Base-by-base conservation (phyloP, 2,113 vertebrate genomes). In the Leuciscus idus region DNA sequence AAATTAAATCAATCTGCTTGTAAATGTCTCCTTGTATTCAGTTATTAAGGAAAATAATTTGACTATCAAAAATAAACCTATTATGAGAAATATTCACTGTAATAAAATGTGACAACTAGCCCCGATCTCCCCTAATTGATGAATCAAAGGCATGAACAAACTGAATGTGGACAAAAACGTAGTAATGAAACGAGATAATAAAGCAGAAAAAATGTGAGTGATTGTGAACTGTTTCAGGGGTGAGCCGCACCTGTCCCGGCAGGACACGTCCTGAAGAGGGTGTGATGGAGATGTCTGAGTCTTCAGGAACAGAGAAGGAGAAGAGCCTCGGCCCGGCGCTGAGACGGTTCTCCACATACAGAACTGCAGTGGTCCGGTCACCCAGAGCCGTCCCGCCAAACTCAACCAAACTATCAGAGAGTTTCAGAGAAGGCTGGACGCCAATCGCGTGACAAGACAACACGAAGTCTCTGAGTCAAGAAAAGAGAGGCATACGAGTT, bases 321-420 rank as follows among this genome's bases (percentile, higher is more conserved):
- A 99, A 99, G 2, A 95, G 93, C 0, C 17, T 26, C 48, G 12
- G 46, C 23, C 43, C n/a, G 17, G 36, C 6, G 6, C 46, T 28
- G n/a, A 50, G 28, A 17, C 30, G 70, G 88, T 96, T 95, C 70
- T 91, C 75, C 87, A 99, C 94, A 2, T 95, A 91, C 36, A 98
- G 82, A 0, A 92, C 77, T 48, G 95, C 95, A 2, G 93, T 92
- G 5, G 96, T 95, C 4, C 85, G 87, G 50, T 93, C 93, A 0
- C 95, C 95, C 28, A 98, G 52, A 12, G 96, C 94, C 0, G 98
- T 99, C 86, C 96, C 95, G 0, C 95, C 89, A 86, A 99, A 99
- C 91, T 92, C 94, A 88, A 99, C 92, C 87, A 96, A 93, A 87
- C 93, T 95, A 92, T 96, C 95, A 81, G 97, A 98, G 81, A 99